Evolutionary conservation across 2,888 invertebrate genomes (phyloP), one percentile per base, ranked within the genome.

Genomic region (Lutraria lutraria): DNA sequence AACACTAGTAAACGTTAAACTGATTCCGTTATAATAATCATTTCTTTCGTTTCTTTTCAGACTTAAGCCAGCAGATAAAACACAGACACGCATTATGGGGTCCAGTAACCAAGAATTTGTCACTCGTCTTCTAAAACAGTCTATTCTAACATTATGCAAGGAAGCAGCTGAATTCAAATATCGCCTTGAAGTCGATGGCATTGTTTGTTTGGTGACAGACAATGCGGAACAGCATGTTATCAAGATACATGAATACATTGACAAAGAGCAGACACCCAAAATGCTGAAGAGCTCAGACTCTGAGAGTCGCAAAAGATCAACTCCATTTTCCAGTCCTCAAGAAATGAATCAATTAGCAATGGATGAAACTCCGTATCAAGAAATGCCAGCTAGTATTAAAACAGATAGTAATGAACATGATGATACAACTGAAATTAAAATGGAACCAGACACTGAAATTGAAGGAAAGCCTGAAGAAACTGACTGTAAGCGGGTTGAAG

Each of bases 191-290:
- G 91, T 95, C 3, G 95, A 95, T 63, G 95, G 95, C 6, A 94
- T 95, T 25, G 91, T 95, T 29, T 94, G 95, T 85, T 90, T 95
- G 34, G 92, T 94, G 12, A 83, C 92, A 8, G 94, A 93, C 29
- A 91, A 93, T 31, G 90, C 91, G 21, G 81, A 90, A 13, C 91
- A 92, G 16, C 94, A 94, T 63, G 94, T 95, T 53, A 94, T 95
- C 19, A 94, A 93, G 85, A 93, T 95, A 15, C 95, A 95, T 79
- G 94, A 95, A 85, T 86, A 92, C 43, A 90, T 95, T 80, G 87
- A 90, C 43, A 80, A 52, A 34, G 76, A 76, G 16, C 76, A 34
- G 25, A 16, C 19, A 8, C 34, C 76, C 16, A 25, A 25, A 25
- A 25, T 68, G 8, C 25, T 68, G 63, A 68, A 25, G n/a, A 68